A percentile compares a stretch with the other conserved stretches of the same genome.
These are phyloP conservation scores for Liposcelis brunnea DNA, from an alignment of 2,888 invertebrate genomes.

Conservation along the genomic window DNA sequence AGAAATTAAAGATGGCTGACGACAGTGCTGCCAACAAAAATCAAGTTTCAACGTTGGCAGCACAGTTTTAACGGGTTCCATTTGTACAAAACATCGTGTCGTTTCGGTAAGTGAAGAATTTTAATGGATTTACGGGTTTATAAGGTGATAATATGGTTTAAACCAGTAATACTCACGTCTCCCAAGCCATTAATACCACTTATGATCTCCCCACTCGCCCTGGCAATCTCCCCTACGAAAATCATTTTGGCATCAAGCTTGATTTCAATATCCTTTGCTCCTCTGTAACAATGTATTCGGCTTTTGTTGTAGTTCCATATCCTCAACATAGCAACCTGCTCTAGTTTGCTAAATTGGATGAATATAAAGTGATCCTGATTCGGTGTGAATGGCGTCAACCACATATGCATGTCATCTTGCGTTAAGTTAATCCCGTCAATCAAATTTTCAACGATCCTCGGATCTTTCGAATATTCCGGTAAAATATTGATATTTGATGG, in stretches of 20 bases:
- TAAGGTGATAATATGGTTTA: too few relatives aligned
- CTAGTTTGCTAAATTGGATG: constrained; percentile 34
- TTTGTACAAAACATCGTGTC: too few relatives aligned
- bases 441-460: constrained; percentile 42
- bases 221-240: constrained; percentile 66
- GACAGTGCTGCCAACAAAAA: too few relatives aligned
- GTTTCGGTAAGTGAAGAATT: too few relatives aligned
- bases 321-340: constrained; percentile 42
- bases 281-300: constrained; percentile 63
- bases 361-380: constrained; percentile 41
- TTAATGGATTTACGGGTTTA: too few relatives aligned
- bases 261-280: constrained; percentile 52
- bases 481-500: constrained; percentile 44
- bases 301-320: constrained; percentile 82
- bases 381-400: constrained; percentile 47
- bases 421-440: constrained; percentile 55
- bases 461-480: constrained; percentile 46
- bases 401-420: constrained; percentile 58
- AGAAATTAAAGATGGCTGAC: too few relatives aligned
- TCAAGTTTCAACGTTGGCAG: too few relatives aligned
- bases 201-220: constrained; percentile 54
- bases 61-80: too few relatives aligned
- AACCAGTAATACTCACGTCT: constrained; percentile 50
- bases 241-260: constrained; percentile 47
- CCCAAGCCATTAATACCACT: constrained; percentile 53